phyloP scores from a whole-genome alignment of 2,113 vertebrate species.

The Dasyornis broadbenti region DNA sequence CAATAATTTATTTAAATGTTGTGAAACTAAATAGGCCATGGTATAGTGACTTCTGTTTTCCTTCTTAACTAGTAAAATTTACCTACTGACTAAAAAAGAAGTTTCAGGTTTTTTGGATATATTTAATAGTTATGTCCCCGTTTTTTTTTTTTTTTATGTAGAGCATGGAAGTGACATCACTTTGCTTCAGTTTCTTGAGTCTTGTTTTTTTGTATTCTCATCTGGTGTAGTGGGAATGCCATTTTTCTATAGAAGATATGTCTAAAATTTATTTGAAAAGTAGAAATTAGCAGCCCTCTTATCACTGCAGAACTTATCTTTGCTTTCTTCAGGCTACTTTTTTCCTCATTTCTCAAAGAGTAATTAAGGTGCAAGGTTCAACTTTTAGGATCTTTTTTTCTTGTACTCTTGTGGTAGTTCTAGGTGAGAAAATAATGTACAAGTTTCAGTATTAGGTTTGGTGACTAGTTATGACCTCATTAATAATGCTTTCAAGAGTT shows the following conservation, averaged over 20 bases:
- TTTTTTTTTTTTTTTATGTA: neutral
- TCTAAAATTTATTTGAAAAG: neutral
- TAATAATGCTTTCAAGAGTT: neutral
- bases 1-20: neutral
- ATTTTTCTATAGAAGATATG: neutral
- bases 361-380: neutral
- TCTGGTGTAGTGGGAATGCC: neutral
- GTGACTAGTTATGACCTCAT: neutral
- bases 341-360: neutral
- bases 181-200: neutral
- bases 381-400: neutral
- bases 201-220: neutral
- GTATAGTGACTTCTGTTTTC: neutral
- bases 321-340: neutral
- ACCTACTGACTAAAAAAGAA: neutral
- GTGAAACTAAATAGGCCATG: neutral
- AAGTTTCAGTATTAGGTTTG: neutral
- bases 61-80: neutral
- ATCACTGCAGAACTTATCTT: neutral
- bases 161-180: neutral
- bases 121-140: neutral
- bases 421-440: neutral
- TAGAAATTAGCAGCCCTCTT: neutral
- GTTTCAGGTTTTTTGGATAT: fast-evolving
- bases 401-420: neutral